Evolutionary conservation across 2,888 invertebrate genomes (phyloP), one percentile per base, ranked within the genome.

Genomic region (Drosophila pseudotalamancana): DNA sequence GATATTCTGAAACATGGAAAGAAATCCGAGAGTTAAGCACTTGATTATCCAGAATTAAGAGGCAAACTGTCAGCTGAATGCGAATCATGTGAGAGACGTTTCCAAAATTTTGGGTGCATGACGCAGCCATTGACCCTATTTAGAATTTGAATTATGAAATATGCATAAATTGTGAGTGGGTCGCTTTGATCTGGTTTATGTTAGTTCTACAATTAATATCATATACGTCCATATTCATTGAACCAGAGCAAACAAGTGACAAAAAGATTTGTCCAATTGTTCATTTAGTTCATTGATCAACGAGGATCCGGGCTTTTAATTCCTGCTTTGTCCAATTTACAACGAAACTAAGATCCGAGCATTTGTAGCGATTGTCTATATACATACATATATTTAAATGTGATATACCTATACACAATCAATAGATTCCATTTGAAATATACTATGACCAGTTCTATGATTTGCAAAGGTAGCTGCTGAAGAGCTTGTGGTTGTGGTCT

Each of bases 1-100:
- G 57, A 62, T 62, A 31, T 61, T 73, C 79, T 80, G 46, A 46
- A 51, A 45, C n/a, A n/a, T n/a, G n/a, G n/a, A n/a, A n/a, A n/a
- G n/a, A 9, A 43, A 35, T 12, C 12, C n/a, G n/a, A 35, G 34
- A 46, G 27, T 3, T n/a, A 29, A 48, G 12, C 48, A 50, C 45
- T 53, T 71, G 55, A 72, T 71, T 62, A 49, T 27, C 29, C 40
- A 25, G 19, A 55, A 23, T 31, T 21, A 21, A 23, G n/a, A n/a
- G 25, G 29, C 6, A 39, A 14, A 12, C 48, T 46, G 50, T 54
- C 59, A 48, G 51, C 43, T 54, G 53, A 43, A 31, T 40, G 27
- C 25, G 21, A 4, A 31, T 72, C 73, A 72, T 67, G 68, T 57
- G 71, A 72, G 71, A 72, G 14, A 40, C 29, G 43, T 31, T 35